These are phyloP conservation scores for Oscheius sp. DNA, from an alignment of 2,888 invertebrate genomes.

Conservation along the genomic window DNA sequence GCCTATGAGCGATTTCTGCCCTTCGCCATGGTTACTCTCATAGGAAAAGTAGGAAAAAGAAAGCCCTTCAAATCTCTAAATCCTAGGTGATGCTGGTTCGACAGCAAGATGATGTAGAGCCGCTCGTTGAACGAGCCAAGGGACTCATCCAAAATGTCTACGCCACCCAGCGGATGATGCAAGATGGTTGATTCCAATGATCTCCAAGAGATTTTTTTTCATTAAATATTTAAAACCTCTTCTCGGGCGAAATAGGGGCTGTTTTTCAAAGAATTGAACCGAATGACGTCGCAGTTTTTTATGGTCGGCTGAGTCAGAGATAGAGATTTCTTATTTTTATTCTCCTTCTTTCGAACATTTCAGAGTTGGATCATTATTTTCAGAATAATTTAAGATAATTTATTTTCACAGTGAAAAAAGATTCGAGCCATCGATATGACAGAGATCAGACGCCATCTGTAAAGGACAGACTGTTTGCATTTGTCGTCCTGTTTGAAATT, in stretches of 20 bases:
- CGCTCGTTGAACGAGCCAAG: constrained; percentile 49
- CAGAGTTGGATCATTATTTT: too few relatives aligned
- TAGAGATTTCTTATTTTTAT: background rate
- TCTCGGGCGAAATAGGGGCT: background rate
- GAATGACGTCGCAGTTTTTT: background rate
- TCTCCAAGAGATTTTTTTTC: background rate
- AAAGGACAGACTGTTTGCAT: too few relatives aligned
- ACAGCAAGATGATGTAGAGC: constrained; percentile 44
- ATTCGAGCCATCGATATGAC: too few relatives aligned
- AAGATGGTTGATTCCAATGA: constrained; percentile 2
- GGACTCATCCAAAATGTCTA: constrained; percentile 48
- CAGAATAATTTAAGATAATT: too few relatives aligned
- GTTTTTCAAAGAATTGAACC: background rate
- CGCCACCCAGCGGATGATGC: constrained; percentile 37
- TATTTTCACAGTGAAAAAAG: too few relatives aligned
- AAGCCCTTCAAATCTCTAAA: background rate
- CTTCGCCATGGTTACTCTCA: constrained; percentile 51
- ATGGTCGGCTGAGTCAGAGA: background rate
- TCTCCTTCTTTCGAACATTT: background rate
- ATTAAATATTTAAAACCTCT: background rate
- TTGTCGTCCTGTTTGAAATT: too few relatives aligned
- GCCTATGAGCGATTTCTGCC: constrained; percentile 50
- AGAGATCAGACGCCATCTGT: too few relatives aligned
- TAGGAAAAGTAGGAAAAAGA: constrained; percentile 38
- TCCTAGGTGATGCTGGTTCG: constrained; percentile 41